Percentiles rank a stretch among this genome's conserved stretches.
Evolutionary conservation across 92 coral and sea anemone species (phyloP).

Genomic region (Metridium senile): DNA sequence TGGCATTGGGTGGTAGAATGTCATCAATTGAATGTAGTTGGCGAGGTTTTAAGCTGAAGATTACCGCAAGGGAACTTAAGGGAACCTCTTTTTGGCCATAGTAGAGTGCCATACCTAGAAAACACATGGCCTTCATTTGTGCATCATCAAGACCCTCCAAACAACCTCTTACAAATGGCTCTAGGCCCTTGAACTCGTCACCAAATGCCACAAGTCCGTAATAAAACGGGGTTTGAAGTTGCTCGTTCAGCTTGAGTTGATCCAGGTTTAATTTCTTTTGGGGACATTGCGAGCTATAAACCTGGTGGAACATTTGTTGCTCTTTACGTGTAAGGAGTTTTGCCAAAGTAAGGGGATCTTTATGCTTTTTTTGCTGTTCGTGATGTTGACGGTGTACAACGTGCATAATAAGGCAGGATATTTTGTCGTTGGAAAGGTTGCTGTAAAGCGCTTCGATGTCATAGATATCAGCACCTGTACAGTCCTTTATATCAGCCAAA

Average conservation of each 20-base stretch:
- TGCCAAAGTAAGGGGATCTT: slow-evolving; percentile 39
- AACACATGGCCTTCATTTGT: slow-evolving; percentile 32
- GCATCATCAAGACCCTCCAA: slow-evolving; percentile 19
- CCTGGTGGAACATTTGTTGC: slow-evolving; percentile 15
- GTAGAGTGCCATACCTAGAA: slow-evolving; percentile 61
- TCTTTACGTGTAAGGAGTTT: slow-evolving; percentile 29
- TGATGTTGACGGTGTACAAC: slow-evolving; percentile 43
- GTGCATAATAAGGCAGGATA: slow-evolving; percentile 54
- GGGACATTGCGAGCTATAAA: slow-evolving; percentile 37
- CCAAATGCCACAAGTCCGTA: slow-evolving; percentile 57
- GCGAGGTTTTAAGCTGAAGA: slow-evolving; percentile 30
- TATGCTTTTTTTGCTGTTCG: not conserved
- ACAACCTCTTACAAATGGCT: slow-evolving; percentile 60
- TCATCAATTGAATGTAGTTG: slow-evolving; percentile 23
- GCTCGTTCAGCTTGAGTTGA: slow-evolving; percentile 4
- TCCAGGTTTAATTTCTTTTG: slow-evolving; percentile 15
- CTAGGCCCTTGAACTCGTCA: slow-evolving; percentile 48
- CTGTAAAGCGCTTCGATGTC: slow-evolving; percentile 49
- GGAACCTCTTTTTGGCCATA: slow-evolving; percentile 50
- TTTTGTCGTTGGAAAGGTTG: slow-evolving; percentile 55
- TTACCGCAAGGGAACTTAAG: slow-evolving; percentile 23
- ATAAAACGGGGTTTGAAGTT: slow-evolving; percentile 63
- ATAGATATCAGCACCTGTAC: slow-evolving; percentile 38
- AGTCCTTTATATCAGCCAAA: slow-evolving; percentile 56
- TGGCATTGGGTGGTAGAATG: slow-evolving; percentile 17